Base-by-base conservation (phyloP, 1,140 invertebrate genomes). In the Pachyrhynchus sulphureomaculatus region DNA sequence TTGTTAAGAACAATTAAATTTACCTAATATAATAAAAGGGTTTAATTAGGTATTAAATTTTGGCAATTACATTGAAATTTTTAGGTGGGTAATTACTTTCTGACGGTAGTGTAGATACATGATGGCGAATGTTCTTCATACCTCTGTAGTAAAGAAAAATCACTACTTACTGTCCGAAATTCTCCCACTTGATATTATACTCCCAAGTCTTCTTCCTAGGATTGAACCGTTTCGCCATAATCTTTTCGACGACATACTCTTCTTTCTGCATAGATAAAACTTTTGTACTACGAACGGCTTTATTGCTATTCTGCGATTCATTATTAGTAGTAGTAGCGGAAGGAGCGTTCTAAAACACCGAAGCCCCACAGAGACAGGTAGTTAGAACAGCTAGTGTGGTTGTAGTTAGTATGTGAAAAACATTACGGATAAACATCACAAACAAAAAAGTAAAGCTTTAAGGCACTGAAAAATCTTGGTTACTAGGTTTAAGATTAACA, bases 181-280 rank as follows among this genome's bases (percentile, higher is more conserved):
- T 86, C 73, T 91, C 88, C 90, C 90, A 92, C 75, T 92, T 92
- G 10, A 92, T 80, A 66, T 91, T 76, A 76, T 91, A 92, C 76
- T 92, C 90, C 64, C 86, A 86, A 53, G 84, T 85, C 72, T 86
- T 88, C 53, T 85, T 87, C 37, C 88, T 83, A 4, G 87, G 86
- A 78, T 91, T 92, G 70, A 86, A 90, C 12, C 90, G 79, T 73
- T 91, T 90, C 8, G 88, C 88, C 26, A 91, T 79, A 61, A 92
- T 91, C 77, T 88, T 89, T 71, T 92, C 89, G 2, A 91, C 86
- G 3, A 82, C 78, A 71, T 82, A 88, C 71, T 89, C 86, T 33
- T 79, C 80, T 48, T 81, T 79, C 23, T 76, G 73, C 13, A 75
- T 74, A 41, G 56, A 58, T 5, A 39, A 13, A 32, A 76, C 75